phyloP scores from a whole-genome alignment of 2,888 invertebrate species.

The Cataglyphis livida region DNA sequence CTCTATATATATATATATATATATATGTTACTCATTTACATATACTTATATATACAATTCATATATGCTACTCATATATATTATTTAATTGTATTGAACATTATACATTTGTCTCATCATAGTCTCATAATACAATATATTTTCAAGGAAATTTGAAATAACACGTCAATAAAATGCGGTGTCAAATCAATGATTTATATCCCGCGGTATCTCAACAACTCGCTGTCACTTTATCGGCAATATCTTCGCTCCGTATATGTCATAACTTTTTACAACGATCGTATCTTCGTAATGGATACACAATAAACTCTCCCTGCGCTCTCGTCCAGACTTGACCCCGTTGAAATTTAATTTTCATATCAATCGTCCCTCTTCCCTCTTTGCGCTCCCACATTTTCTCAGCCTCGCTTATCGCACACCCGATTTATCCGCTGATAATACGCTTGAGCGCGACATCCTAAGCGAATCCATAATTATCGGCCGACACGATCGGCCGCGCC shows the following conservation, averaged over 20 bases:
- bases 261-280: neutral
- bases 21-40: too few relatives aligned
- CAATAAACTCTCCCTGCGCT: neutral
- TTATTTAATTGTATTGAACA: neutral
- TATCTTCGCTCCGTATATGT: neutral
- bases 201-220: neutral
- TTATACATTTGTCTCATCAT: neutral
- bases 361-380: neutral
- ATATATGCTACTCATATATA: neutral
- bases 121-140: neutral
- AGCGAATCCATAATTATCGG: conserved; percentile 39
- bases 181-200: neutral
- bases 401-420: neutral
- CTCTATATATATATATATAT: neutral
- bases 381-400: neutral
- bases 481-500: conserved; percentile 13
- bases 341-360: neutral
- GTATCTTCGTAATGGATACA: neutral
- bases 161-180: neutral
- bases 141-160: neutral
- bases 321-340: neutral
- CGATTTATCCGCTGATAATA: conserved; percentile 11
- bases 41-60: too few relatives aligned
- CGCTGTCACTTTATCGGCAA: neutral
- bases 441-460: conserved; percentile 1